Evolutionary conservation across 2,888 invertebrate species (phyloP), one percentile per base, ranked within the genome.

Genomic region (Rhingia campestris): DNA sequence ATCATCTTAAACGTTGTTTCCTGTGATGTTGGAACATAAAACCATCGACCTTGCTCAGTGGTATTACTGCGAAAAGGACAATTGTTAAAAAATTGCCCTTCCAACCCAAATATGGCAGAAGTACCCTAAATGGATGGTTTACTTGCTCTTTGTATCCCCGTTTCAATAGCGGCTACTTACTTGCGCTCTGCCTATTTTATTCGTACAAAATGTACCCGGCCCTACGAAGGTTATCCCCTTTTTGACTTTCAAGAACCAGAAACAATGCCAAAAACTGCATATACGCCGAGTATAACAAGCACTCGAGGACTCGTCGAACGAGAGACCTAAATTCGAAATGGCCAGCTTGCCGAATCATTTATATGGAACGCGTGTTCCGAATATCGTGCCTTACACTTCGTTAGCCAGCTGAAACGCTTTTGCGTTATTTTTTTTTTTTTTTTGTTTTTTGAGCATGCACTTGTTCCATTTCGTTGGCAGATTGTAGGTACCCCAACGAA

Each of bases 381-480:
- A 74, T 74, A 14, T 54, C 67, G 35, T 53, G 33, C 39, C 39
- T 80, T 59, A 53, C 54, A 69, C 67, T 49, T 61, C 74, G 67
- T 67, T 56, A 74, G 80, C 33, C 39, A 41, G 14, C 47, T 67
- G 53, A 56, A 61, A 74, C 49, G 66, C 32, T 9, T 54, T 35
- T 5, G 22, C 22, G 22, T 43, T 35, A 41, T 33, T 10, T 54
- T 12, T 14, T 43, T 51, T 39, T 30, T 7, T 49, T 56, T 77
- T 63, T 49, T 32, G 14, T 33, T 35, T 37, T 47, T 45, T 22
- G 10, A 7, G 9, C 33, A 43, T 32, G 9, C 33, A 43, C 43
- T 72, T 49, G 22, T 53, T 45, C 32, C 49, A 33, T 12, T 54
- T 22, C 32, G 30, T 47, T 56, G 41, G 37, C 47, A 37, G 35